Conservation (phyloP, 2,888 invertebrate genomes). For the Bimastos eiseni region DNA sequence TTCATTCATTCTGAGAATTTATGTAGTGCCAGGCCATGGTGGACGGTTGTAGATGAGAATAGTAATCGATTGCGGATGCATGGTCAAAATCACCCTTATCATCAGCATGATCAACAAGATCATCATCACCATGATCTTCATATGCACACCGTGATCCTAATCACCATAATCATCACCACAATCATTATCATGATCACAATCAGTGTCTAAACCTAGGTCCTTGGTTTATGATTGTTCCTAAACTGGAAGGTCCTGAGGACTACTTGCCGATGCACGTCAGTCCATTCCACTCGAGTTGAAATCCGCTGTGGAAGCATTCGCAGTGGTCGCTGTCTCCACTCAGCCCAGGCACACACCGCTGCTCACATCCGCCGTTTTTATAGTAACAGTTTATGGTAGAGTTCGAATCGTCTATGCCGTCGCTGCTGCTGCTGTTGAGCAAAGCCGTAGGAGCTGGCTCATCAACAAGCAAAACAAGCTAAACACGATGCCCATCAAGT, state of each 20-base stretch:
- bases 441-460: not conserved
- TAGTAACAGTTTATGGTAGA: constrained; percentile 19
- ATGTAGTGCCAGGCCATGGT: too few species aligned
- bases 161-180: not conserved
- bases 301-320: not conserved
- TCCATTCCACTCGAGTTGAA: not conserved
- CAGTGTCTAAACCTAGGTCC: not conserved
- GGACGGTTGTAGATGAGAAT: not conserved
- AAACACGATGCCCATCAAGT: too few species aligned
- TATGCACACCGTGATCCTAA: not conserved
- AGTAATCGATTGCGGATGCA: not conserved
- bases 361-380: not conserved
- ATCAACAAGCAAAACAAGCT: not conserved
- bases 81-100: not conserved
- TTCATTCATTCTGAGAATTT: too few species aligned
- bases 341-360: not conserved
- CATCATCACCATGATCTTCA: constrained; percentile 28
- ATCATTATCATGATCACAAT: not conserved
- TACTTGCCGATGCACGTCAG: not conserved
- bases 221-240: too few species aligned
- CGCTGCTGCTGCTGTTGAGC: too few species aligned
- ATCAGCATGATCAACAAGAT: not conserved
- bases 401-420: not conserved
- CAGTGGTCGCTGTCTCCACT: not conserved
- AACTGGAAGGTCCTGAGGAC: not conserved